phyloP scores from a whole-genome alignment of 37 sponge, comb jelly and placozoan genomes.

The Trichoplax adhaerens region DNA sequence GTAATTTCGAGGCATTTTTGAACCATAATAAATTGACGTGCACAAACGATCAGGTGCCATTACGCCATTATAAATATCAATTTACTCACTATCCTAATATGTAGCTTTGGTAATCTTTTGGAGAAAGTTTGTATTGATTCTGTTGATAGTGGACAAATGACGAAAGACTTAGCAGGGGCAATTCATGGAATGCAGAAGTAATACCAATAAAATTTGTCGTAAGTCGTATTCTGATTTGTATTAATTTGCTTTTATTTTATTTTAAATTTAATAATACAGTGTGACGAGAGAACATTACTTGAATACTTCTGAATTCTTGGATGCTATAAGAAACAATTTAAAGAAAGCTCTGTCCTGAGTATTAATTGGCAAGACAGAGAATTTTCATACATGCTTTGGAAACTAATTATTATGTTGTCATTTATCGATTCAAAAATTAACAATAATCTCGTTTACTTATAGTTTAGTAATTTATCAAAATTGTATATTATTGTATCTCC shows the following conservation, averaged over 20 bases:
- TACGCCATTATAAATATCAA: neutral
- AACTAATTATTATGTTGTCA: too few relatives aligned
- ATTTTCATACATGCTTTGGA: too few relatives aligned
- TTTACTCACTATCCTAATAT: neutral
- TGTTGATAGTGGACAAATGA: slow-evolving; percentile 12
- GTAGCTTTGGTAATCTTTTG: slow-evolving; percentile 2
- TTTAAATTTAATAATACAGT: neutral
- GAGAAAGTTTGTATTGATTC: slow-evolving; percentile 12
- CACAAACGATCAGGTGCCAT: neutral
- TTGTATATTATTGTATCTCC: too few relatives aligned
- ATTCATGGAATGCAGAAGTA: slow-evolving; percentile 13
- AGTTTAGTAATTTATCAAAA: too few relatives aligned
- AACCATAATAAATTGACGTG: neutral
- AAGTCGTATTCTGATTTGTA: too few relatives aligned
- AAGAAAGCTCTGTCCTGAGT: too few relatives aligned
- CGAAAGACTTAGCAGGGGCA: slow-evolving; percentile 13
- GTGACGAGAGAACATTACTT: slow-evolving; percentile 8
- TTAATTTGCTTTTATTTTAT: neutral
- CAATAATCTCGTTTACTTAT: too few relatives aligned
- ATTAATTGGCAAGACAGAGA: too few relatives aligned
- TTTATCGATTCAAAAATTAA: too few relatives aligned
- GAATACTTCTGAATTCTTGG: slow-evolving; percentile 5
- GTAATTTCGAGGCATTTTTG: neutral
- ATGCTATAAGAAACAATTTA: too few relatives aligned
- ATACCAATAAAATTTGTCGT: too few relatives aligned